phyloP scores from a whole-genome alignment of 2,797 vertebrate genomes.

The Squalus acanthias region DNA sequence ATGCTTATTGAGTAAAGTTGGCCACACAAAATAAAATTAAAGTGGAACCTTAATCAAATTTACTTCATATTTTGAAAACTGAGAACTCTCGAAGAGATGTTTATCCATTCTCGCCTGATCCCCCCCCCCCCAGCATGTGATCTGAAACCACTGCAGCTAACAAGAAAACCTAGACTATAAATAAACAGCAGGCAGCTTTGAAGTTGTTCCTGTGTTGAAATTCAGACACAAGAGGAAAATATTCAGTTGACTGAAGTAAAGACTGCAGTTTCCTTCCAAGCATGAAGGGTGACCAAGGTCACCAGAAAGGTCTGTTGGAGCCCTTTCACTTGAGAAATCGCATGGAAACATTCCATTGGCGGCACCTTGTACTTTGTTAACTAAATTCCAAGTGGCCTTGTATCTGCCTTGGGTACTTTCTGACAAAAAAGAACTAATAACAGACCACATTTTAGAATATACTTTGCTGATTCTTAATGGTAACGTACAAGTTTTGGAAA shows the following conservation, averaged over 20 bases:
- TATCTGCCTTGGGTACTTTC: not conserved
- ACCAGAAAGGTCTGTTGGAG: not conserved
- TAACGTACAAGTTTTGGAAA: not conserved
- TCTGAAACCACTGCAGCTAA: slow-evolving; percentile 4
- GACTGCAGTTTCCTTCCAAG: slow-evolving; percentile 21
- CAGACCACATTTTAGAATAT: not conserved
- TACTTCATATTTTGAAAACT: not conserved
- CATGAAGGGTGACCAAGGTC: slow-evolving; percentile 15
- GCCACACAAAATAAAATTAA: not conserved
- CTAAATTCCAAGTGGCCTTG: not conserved
- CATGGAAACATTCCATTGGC: not conserved
- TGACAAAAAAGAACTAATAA: not conserved
- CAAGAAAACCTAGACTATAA: slow-evolving; percentile 31
- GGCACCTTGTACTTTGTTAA: not conserved
- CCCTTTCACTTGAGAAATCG: slow-evolving; percentile 1
- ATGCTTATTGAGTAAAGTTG: not conserved
- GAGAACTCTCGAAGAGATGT: not conserved
- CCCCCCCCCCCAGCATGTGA: not conserved
- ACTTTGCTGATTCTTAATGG: not conserved
- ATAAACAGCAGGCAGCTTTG: slow-evolving; percentile 25
- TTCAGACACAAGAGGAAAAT: slow-evolving; percentile 20
- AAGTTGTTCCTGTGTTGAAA: slow-evolving; percentile 15
- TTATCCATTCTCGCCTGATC: not conserved
- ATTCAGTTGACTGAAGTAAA: slow-evolving; percentile 28
- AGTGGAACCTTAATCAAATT: not conserved